A percentile compares a stretch with the other conserved stretches of the same genome.
These are phyloP conservation scores for Megaceryle maxima DNA, from an alignment of 2,113 vertebrate species.

Conservation along the genomic window DNA sequence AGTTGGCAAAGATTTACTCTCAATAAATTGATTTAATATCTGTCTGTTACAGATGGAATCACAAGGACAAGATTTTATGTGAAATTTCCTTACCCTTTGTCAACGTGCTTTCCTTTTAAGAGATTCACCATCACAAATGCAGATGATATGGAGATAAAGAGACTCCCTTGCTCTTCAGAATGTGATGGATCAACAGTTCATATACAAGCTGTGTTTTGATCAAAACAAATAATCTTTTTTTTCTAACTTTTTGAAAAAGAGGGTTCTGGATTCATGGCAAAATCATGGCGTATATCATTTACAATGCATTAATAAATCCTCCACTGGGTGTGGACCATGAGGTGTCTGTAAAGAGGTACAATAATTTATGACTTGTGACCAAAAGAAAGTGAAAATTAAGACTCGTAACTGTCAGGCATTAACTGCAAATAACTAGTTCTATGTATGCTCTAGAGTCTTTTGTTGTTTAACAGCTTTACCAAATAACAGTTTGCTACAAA, in stretches of 20 bases:
- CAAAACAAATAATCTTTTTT: neutral
- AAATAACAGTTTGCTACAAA: neutral
- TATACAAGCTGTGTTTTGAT: neutral
- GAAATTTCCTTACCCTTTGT: conserved; percentile 31
- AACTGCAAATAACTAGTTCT: neutral
- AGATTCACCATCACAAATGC: conserved; percentile 22
- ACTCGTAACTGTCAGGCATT: neutral
- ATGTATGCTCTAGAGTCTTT: neutral
- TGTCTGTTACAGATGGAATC: conserved; percentile 31
- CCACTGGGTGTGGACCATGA: neutral
- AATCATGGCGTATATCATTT: neutral
- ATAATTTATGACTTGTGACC: neutral
- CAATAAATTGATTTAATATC: conserved; percentile 43
- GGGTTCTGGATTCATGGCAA: neutral
- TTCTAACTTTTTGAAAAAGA: neutral
- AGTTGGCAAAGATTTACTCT: conserved; percentile 51
- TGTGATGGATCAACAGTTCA: neutral
- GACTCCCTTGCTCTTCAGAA: neutral
- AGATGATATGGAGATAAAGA: conserved; percentile 13
- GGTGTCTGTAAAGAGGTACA: neutral
- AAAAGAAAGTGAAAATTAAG: neutral
- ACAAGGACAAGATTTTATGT: conserved; percentile 13
- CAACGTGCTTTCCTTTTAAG: conserved; percentile 10
- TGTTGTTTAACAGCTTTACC: neutral
- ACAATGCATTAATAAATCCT: neutral